Percentiles rank a stretch among this genome's conserved stretches.
phyloP scores from a whole-genome alignment of 92 coral and sea anemone species.

The Diadumene lineata region DNA sequence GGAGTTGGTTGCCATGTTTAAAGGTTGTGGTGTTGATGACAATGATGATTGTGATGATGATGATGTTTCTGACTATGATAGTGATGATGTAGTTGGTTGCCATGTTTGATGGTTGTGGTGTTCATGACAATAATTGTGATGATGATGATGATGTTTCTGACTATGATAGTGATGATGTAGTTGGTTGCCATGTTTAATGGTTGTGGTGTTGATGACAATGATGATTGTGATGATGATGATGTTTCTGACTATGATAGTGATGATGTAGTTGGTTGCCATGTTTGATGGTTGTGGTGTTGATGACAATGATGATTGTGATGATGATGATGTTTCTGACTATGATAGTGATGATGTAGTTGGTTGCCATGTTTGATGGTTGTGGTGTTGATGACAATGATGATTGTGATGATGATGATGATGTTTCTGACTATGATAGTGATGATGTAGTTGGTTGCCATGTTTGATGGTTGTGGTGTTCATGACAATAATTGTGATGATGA shows the following conservation, averaged over 20 bases:
- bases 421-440: not conserved
- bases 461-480: not conserved
- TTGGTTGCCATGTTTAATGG: no score
- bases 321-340: not conserved
- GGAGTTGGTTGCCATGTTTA: no score
- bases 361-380: no score
- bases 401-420: not conserved
- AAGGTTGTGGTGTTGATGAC: not conserved
- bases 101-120: not conserved
- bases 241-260: not conserved
- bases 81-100: not conserved
- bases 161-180: not conserved
- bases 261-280: no score
- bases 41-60: not conserved
- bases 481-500: not conserved
- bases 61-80: no score
- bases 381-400: not conserved
- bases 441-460: not conserved
- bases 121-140: not conserved
- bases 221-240: not conserved
- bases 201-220: not conserved
- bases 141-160: not conserved
- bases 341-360: not conserved
- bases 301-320: not conserved
- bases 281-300: not conserved